These are phyloP conservation scores for Peromyscus melanophrys DNA, from an alignment of 2,797 vertebrate genomes.

Conservation along the genomic window DNA sequence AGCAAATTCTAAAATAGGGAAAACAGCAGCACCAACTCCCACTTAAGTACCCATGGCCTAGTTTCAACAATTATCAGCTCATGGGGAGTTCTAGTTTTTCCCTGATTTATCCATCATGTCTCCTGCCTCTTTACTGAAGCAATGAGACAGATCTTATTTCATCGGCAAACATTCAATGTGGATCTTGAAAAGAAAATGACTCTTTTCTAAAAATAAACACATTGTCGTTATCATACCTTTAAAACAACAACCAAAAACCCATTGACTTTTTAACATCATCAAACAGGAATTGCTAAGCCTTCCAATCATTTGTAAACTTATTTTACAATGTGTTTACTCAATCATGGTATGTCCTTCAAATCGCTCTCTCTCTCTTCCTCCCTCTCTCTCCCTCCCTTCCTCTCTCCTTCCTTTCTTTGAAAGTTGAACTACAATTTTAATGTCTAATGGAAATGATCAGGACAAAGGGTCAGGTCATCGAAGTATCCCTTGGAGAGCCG, in stretches of 20 bases:
- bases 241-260: neutral
- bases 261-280: neutral
- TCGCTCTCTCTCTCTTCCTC: neutral
- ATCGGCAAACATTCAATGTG: neutral
- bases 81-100: neutral
- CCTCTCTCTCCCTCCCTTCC: no score
- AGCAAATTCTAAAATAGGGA: neutral
- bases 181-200: constrained; percentile 18
- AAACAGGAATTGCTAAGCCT: neutral
- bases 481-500: neutral
- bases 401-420: no score
- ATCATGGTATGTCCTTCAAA: neutral
- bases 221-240: neutral
- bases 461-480: neutral
- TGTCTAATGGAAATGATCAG: neutral
- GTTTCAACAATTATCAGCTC: neutral
- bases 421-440: neutral
- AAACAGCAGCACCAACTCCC: neutral
- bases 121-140: neutral
- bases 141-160: neutral
- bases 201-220: constrained; percentile 10
- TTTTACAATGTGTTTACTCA: constrained; percentile 34
- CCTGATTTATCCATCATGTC: neutral
- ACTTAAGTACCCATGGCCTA: neutral
- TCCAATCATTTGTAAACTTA: constrained; percentile 8